These are phyloP conservation scores for Heteropelma amictum DNA, from an alignment of 2,888 invertebrate species.

Conservation along the genomic window DNA sequence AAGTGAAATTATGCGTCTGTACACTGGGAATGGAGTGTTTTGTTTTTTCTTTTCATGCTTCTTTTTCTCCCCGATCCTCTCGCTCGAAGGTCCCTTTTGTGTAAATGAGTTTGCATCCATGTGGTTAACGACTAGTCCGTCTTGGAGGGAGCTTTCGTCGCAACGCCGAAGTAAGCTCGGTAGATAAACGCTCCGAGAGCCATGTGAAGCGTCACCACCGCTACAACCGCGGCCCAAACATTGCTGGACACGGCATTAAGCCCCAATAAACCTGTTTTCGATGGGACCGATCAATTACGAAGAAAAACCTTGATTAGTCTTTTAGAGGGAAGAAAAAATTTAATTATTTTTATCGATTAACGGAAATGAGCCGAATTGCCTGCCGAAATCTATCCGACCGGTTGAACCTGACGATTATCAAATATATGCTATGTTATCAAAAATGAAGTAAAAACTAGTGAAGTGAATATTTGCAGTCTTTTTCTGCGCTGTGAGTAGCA, in stretches of 20 bases:
- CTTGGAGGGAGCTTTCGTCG: slow-evolving; percentile 64
- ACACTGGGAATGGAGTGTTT: slow-evolving; percentile 45
- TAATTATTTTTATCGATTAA: too few species aligned
- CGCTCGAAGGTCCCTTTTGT: background rate
- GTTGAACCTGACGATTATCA: too few species aligned
- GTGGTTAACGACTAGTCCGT: slow-evolving; percentile 61
- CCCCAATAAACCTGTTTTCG: slow-evolving; percentile 78
- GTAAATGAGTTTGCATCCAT: background rate
- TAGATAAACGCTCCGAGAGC: slow-evolving; percentile 89
- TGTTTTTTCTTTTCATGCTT: background rate
- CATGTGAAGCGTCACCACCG: slow-evolving; percentile 86
- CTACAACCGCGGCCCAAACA: slow-evolving; percentile 88
- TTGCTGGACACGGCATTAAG: slow-evolving; percentile 82
- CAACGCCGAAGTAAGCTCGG: slow-evolving; percentile 83
- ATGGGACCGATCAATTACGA: too few species aligned
- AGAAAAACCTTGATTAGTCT: too few species aligned
- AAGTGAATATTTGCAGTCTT: too few species aligned
- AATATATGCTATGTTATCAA: too few species aligned
- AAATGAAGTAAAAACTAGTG: too few species aligned
- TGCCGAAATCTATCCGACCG: too few species aligned
- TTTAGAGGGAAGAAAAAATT: too few species aligned
- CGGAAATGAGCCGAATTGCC: too few species aligned
- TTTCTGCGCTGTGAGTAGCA: too few species aligned
- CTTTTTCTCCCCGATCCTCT: background rate
- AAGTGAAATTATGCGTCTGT: background rate